Percentiles rank a stretch among this genome's conserved stretches.
These are phyloP conservation scores for Thalpophila matura DNA, from an alignment of 2,888 invertebrate genomes.

Conservation along the genomic window DNA sequence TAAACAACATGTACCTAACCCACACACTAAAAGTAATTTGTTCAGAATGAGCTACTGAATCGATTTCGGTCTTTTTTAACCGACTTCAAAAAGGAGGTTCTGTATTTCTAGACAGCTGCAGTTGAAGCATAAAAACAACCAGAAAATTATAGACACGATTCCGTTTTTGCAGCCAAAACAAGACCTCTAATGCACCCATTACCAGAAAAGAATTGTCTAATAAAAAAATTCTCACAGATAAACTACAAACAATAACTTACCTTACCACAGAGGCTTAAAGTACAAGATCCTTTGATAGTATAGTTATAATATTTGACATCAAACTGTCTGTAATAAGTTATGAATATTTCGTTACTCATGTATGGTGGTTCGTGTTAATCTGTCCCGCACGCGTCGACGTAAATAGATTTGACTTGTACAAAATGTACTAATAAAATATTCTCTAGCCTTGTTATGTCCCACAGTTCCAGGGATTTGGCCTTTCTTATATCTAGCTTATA, in stretches of 20 bases:
- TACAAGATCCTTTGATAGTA: not conserved
- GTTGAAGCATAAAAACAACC: slow-evolving; percentile 8
- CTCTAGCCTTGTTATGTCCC: slow-evolving; percentile 13
- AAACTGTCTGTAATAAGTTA: slow-evolving; percentile 56
- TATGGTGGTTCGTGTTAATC: slow-evolving; percentile 56
- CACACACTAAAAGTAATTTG: too few species aligned
- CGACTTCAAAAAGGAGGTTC: too few species aligned
- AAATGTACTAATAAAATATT: slow-evolving; percentile 36
- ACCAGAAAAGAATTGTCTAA: slow-evolving; percentile 38
- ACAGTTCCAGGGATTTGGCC: slow-evolving; percentile 17
- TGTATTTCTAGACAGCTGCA: not conserved
- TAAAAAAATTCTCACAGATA: slow-evolving; percentile 41
- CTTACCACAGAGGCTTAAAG: slow-evolving; percentile 5
- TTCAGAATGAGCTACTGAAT: too few species aligned
- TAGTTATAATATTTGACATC: slow-evolving; percentile 49
- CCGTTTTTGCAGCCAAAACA: slow-evolving; percentile 10
- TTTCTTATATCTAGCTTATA: not conserved
- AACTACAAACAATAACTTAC: slow-evolving; percentile 5
- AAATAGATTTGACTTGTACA: slow-evolving; percentile 55
- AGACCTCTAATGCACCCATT: slow-evolving; percentile 46
- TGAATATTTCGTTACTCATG: slow-evolving; percentile 63
- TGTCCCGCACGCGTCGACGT: slow-evolving; percentile 50
- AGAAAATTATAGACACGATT: slow-evolving; percentile 24
- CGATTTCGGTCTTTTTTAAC: too few species aligned
- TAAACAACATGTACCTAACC: too few species aligned